Evolutionary conservation across 1,140 invertebrate genomes (phyloP), one percentile per base, ranked within the genome.

Genomic region (Lerema accius): DNA sequence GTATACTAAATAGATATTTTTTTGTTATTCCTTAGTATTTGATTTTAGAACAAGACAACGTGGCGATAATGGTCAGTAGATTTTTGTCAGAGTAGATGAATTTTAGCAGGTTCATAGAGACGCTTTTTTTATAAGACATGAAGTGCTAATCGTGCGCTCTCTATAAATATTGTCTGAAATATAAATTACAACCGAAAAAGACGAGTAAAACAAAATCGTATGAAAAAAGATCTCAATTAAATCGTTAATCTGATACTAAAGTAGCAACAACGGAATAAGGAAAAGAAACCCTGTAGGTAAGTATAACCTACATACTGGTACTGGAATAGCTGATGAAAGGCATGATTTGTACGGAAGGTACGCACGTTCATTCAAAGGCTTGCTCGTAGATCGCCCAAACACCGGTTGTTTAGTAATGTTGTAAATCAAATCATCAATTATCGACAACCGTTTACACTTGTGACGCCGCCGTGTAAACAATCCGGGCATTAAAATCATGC

Each of bases 371-470:
- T 82, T 83, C 81, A 89, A 83, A 85, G 80, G 78, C 74, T 60
- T 65, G 67, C 64, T 62, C 78, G 73, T 76, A 76, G 75, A 73
- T 79, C 71, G 67, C 78, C 83, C 78, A 88, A 88, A 88, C 86
- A 86, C 78, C 82, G 83, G 80, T 83, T 90, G 85, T 90, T 90
- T 90, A 85, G 85, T 88, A 83, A 86, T 82, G 87, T 79, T 88
- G 84, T 90, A 90, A 88, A 90, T 90, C 87, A 90, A 90, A 87
- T 90, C 87, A 87, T 90, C 87, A 90, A 90, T 90, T 90, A 90
- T 86, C 83, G 85, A 87, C 84, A 84, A 87, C 69, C 82, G 87
- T 90, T 90, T 90, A 90, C 78, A 84, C 84, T 85, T 77, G 82
- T 81, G 83, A 88, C 82, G 84, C 84, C 85, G 82, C 85, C 84